Percentiles rank a stretch among this genome's conserved stretches.
Conservation (phyloP, 2,797 vertebrate species). For the Sibirionetta formosa region DNA sequence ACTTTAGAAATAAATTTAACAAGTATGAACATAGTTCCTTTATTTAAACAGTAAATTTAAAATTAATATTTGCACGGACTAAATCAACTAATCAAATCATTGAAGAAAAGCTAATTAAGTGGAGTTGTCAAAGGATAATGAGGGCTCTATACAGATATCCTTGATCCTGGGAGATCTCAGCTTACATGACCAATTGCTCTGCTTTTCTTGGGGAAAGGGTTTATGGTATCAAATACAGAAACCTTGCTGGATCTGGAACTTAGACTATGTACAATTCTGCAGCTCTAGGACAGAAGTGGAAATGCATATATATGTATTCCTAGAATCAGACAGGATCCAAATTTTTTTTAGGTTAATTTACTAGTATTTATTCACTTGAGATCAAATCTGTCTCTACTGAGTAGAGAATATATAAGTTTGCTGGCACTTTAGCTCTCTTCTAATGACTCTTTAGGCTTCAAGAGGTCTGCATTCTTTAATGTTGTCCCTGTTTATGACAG, state of each 20-base stretch:
- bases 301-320: not conserved
- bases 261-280: not conserved
- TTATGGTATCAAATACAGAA: not conserved
- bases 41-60: constrained; percentile 36
- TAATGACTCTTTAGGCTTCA: not conserved
- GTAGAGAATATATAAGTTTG: not conserved
- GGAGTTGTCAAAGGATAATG: constrained; percentile 6
- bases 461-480: not conserved
- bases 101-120: constrained; percentile 42
- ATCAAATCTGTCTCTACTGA: not conserved
- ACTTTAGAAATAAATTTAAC: not conserved
- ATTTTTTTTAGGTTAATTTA: not conserved
- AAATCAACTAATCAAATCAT: constrained; percentile 32
- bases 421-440: not conserved
- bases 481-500: not conserved
- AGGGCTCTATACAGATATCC: not conserved
- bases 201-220: not conserved
- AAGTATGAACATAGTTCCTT: not conserved
- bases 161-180: constrained; percentile 19
- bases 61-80: constrained; percentile 26
- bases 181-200: not conserved
- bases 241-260: not conserved
- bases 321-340: not conserved
- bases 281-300: not conserved
- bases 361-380: not conserved